Base-by-base conservation (phyloP, 2,888 invertebrate species). In the Tetrapedia diversipes region DNA sequence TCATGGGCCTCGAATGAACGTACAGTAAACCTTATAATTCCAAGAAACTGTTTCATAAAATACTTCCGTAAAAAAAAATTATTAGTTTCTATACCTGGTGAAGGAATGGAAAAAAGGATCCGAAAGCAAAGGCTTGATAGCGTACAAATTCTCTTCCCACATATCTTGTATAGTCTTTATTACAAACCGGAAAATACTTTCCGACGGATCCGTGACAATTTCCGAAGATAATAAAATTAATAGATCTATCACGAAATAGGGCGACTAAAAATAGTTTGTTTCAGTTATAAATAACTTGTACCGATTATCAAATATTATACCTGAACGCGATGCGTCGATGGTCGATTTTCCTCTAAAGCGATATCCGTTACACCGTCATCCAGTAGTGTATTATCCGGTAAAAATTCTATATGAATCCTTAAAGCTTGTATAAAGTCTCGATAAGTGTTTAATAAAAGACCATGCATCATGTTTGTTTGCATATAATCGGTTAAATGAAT, bases 401-500 rank as follows among this genome's bases (percentile, higher is more conserved):
- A 93, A 43, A 93, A 94, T 2, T 86, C 82, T 1, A 93, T 89
- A 83, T 96, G 95, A 4, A 84, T 87, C 32, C 92, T 90, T 8
- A 96, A 91, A 86, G 94, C 92, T 0, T 86, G 83, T 32, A 94
- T 92, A 84, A 96, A 92, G 83, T 94, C 93, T 0, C 82, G 84
- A 77, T 95, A 94, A 0, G 96, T 95, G 65, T 93, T 94, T 53
- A 93, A 92, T 11, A 96, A 93, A 37, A 96, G 91, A 8, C 92
- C 93, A 87, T 95, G 95, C 61, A 96, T 91, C 93, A 95, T 94
- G 82, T 94, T 94, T 79, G 95, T 94, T 53, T 95, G 94, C 93
- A 96, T 94, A 88, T 95, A 96, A 87, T 97, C 97, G 22, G 94
- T 93, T 66, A 95, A 91, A 80, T 94, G 95, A 64, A 96, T 94